Evolutionary conservation across 2,888 invertebrate genomes (phyloP).

Genomic region (Loripinus fragilis): DNA sequence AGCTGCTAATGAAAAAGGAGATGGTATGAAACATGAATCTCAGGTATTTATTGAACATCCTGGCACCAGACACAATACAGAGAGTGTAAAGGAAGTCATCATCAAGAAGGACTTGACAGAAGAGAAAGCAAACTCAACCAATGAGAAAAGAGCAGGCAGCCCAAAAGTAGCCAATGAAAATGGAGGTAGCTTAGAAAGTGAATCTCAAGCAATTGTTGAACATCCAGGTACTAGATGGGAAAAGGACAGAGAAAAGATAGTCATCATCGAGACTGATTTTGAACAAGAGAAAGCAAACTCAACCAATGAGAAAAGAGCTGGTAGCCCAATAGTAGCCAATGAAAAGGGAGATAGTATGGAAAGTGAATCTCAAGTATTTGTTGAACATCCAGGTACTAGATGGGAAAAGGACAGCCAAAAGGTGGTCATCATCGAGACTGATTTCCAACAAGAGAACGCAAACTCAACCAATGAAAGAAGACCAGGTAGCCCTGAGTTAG

Average conservation of each 20-base stretch:
- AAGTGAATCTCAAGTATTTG: background rate
- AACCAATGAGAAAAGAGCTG: background rate
- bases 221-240: background rate
- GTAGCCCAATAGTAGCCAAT: background rate
- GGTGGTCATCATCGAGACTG: background rate
- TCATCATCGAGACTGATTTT: too few relatives aligned
- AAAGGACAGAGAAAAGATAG: background rate
- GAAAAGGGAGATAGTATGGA: background rate
- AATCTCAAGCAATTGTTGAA: background rate
- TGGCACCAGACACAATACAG: background rate
- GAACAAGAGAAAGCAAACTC: background rate
- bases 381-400: conserved; percentile 6
- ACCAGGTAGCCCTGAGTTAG: too few relatives aligned
- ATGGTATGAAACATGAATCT: background rate
- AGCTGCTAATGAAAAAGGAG: background rate
- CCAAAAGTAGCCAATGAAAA: background rate
- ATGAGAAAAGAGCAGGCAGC: background rate
- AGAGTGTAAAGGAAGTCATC: too few relatives aligned
- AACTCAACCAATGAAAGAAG: too few relatives aligned
- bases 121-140: background rate
- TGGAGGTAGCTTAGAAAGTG: background rate
- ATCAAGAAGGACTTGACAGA: too few relatives aligned
- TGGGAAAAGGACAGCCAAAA: background rate
- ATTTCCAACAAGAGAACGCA: background rate
- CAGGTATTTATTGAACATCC: background rate